A percentile compares a stretch with the other conserved stretches of the same genome.
These are phyloP conservation scores for Nanorana parkeri DNA, from an alignment of 2,113 vertebrate species.

Conservation along the genomic window DNA sequence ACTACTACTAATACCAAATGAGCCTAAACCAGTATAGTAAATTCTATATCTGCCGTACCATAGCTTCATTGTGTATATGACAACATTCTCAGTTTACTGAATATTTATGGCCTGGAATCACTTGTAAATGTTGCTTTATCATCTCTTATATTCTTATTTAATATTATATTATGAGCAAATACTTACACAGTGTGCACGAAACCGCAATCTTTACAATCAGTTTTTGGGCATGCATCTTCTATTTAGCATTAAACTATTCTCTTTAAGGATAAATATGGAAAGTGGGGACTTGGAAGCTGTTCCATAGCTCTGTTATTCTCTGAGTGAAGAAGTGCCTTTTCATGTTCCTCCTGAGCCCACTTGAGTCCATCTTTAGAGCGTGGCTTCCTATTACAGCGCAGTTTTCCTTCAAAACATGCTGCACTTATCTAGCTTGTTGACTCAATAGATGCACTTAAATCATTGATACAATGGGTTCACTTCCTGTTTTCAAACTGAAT, in stretches of 20 bases:
- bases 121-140: neutral
- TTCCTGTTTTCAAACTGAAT: neutral
- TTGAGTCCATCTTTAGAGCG: slow-evolving; percentile 17
- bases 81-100: too few species aligned
- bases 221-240: neutral
- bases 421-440: slow-evolving; percentile 26
- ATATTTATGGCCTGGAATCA: too few species aligned
- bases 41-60: too few species aligned
- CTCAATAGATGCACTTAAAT: slow-evolving; percentile 22
- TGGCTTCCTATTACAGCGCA: slow-evolving; percentile 10
- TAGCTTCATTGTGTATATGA: too few species aligned
- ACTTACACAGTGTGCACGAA: too few species aligned
- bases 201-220: neutral
- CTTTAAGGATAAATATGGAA: slow-evolving; percentile 13
- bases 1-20: too few species aligned
- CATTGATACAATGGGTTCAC: slow-evolving; percentile 15
- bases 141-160: too few species aligned
- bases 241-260: neutral
- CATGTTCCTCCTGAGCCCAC: slow-evolving; percentile 38
- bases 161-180: too few species aligned
- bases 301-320: slow-evolving; percentile 17
- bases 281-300: slow-evolving; percentile 8
- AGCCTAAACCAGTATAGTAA: too few species aligned
- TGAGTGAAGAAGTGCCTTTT: slow-evolving; percentile 20
- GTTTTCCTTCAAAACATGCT: slow-evolving; percentile 28